phyloP scores from a whole-genome alignment of 2,888 invertebrate genomes.

The Seladonia tumulorum region DNA sequence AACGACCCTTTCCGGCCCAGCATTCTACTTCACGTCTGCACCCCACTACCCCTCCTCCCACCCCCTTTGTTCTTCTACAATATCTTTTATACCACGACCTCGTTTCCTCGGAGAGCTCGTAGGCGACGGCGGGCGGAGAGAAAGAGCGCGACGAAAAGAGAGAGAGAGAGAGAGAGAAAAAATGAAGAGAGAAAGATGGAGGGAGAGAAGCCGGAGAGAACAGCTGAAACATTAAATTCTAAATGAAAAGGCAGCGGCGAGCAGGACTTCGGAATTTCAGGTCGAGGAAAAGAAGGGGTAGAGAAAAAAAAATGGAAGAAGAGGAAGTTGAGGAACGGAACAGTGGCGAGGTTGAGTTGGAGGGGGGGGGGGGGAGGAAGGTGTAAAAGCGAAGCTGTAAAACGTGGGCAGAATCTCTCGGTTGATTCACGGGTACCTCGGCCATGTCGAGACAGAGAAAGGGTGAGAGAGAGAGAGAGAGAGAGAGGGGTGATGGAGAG shows the following conservation, averaged over 20 bases:
- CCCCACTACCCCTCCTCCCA: background rate
- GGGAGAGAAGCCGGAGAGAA: slow-evolving; percentile 18
- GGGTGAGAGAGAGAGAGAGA: background rate
- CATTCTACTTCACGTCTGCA: slow-evolving; percentile 34
- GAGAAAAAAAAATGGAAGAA: slow-evolving; percentile 9
- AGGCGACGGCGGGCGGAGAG: background rate
- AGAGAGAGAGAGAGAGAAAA: background rate
- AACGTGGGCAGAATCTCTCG: slow-evolving; percentile 64
- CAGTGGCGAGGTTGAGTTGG: background rate
- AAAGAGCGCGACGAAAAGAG: background rate
- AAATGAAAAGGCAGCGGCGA: slow-evolving; percentile 52
- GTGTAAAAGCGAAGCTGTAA: slow-evolving; percentile 63
- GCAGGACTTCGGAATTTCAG: slow-evolving; percentile 59
- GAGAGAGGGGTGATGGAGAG: background rate
- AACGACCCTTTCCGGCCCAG: slow-evolving; percentile 42
- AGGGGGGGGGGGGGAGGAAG: slow-evolving; percentile 25
- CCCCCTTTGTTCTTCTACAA: slow-evolving; percentile 55
- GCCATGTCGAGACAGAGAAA: background rate
- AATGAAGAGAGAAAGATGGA: no score
- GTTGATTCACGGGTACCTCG: slow-evolving; percentile 25
- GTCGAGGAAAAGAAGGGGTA: slow-evolving; percentile 22
- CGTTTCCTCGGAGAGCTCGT: slow-evolving; percentile 51
- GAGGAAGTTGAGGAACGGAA: slow-evolving; percentile 7
- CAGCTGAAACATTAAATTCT: slow-evolving; percentile 65
- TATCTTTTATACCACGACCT: slow-evolving; percentile 61